Evolutionary conservation across 2,113 vertebrate species (phyloP), one percentile per base, ranked within the genome.

Genomic region (Gnathonemus longibarbis): DNA sequence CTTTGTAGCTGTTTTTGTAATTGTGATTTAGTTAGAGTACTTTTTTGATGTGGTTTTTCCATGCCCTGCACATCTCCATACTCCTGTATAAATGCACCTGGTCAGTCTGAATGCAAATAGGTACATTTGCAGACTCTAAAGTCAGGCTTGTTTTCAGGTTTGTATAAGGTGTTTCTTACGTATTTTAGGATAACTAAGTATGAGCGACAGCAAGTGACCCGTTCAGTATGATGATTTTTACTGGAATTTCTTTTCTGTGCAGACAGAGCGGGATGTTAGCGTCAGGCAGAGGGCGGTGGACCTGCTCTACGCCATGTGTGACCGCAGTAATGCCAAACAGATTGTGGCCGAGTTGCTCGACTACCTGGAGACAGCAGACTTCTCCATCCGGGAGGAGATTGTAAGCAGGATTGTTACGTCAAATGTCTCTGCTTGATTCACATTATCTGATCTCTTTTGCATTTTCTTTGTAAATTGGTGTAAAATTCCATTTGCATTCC

Each of bases 291-390:
- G 97, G 84, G 97, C 97, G 0, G 97, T 97, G 0, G 97, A 98
- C 89, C 96, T 98, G 88, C 96, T 98, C 2, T 98, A 98, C 0
- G 97, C 97, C 94, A 98, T 98, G 97, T 98, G 97, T 9, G 97
- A 98, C 91, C 97, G 97, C 56, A 98, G 97, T 92, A 98, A 98
- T 0, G 96, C 97, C 89, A 98, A 98, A 93, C 97, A 98, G 94
- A 98, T 98, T 0, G 97, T 98, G 17, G 97, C 97, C 0, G 97
- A 98, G 50, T n/a, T 87, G 85, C 48, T 87, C 0, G n/a, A 35
- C 17, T 87, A 87, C 85, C 50, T 87, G 85, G 85, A 87, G 50
- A 87, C 85, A 3, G 85, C 85, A 53, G 50, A 87, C 50, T 87
- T 56, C 50, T 87, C 97, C 90, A 98, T 98, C 94, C 95, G 97